Evolutionary conservation across 1,140 invertebrate species (phyloP).

Genomic region (Ridgeia piscesae): DNA sequence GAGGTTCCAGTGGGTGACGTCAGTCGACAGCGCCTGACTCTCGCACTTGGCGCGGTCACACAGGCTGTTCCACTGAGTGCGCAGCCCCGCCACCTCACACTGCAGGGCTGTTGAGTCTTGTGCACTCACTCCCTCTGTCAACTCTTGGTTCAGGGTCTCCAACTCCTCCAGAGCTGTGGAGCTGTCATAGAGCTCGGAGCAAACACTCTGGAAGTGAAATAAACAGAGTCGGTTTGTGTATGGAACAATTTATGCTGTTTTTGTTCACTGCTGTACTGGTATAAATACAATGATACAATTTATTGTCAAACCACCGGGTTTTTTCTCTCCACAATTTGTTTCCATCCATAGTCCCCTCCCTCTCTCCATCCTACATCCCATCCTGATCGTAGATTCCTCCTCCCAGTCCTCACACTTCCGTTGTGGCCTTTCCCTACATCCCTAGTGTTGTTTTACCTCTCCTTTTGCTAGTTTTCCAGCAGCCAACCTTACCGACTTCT

Average conservation of each 20-base stretch:
- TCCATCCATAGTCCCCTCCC: too few relatives aligned
- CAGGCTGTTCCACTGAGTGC: slow-evolving; percentile 52
- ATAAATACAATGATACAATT: too few relatives aligned
- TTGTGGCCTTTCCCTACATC: too few relatives aligned
- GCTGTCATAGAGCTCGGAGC: slow-evolving; percentile 62
- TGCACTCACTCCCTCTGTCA: slow-evolving; percentile 62
- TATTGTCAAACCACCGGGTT: too few relatives aligned
- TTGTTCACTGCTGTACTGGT: too few relatives aligned
- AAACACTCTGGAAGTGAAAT: not conserved
- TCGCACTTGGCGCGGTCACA: slow-evolving; percentile 64
- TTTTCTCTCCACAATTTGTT: too few relatives aligned
- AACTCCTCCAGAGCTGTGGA: slow-evolving; percentile 71
- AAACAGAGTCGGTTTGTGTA: not conserved
- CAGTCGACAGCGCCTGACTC: slow-evolving; percentile 71
- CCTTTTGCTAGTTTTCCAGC: too few relatives aligned
- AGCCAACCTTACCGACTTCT: too few relatives aligned
- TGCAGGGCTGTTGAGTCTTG: slow-evolving; percentile 51
- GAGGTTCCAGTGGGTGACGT: slow-evolving; percentile 80
- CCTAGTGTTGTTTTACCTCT: too few relatives aligned
- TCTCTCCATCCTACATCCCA: too few relatives aligned
- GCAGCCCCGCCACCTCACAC: slow-evolving; percentile 47
- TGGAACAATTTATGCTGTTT: not conserved
- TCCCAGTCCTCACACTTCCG: too few relatives aligned
- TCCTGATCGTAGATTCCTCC: too few relatives aligned
- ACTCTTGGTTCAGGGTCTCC: slow-evolving; percentile 73